These are phyloP conservation scores for Lepidocolaptes lacrymiger DNA, from an alignment of 2,797 vertebrate genomes.

Conservation along the genomic window DNA sequence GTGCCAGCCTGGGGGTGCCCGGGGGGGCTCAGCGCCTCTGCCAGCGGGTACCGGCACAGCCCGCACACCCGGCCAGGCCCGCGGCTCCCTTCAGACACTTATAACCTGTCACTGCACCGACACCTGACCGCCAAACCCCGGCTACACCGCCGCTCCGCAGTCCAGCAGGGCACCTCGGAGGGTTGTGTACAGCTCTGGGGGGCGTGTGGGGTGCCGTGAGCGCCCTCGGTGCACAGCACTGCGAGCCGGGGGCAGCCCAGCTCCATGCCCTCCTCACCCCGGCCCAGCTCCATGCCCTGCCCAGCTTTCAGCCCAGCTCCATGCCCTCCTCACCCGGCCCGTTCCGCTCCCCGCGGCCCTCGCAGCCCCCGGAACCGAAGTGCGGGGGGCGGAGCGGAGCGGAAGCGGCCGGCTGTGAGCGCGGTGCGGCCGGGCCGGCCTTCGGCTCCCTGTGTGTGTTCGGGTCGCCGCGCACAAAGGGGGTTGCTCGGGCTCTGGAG, in stretches of 20 bases:
- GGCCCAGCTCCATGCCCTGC: too few species aligned
- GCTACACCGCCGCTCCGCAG: background rate
- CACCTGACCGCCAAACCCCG: fast-evolving
- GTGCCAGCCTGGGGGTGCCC: too few species aligned
- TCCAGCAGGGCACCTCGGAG: background rate
- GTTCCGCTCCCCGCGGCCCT: background rate
- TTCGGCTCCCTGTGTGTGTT: too few species aligned
- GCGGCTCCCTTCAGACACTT: background rate
- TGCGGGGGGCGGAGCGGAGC: conserved; percentile 6
- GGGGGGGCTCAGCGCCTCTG: too few species aligned
- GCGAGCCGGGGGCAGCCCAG: too few species aligned
- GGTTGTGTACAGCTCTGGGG: background rate
- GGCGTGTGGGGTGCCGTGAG: background rate
- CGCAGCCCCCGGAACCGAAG: conserved; percentile 24
- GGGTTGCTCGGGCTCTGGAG: background rate
- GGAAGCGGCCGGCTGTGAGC: background rate
- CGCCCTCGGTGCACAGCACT: background rate
- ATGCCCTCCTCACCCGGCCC: background rate
- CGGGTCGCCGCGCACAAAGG: too few species aligned
- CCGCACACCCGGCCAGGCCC: background rate
- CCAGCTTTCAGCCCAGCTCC: too few species aligned
- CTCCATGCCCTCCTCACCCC: too few species aligned
- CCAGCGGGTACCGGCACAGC: too few species aligned
- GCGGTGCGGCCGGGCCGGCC: too few species aligned
- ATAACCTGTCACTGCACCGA: background rate